phyloP scores from a whole-genome alignment of 2,888 invertebrate genomes.

The Hydrotaea diabolus region DNA sequence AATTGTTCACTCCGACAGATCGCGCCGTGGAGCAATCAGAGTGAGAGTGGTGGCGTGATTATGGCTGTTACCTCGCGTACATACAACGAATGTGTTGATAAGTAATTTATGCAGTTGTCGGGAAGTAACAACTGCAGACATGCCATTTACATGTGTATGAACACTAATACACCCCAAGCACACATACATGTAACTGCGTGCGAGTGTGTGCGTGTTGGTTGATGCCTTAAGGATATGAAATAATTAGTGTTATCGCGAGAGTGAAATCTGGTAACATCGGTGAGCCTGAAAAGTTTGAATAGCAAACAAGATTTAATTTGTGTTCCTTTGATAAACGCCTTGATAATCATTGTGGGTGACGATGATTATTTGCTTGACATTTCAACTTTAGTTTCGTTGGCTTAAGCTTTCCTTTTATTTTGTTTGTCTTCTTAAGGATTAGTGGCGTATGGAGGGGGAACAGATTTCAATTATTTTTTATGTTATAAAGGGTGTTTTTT shows the following conservation, averaged over 20 bases:
- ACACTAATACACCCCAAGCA: neutral
- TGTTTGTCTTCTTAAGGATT: neutral
- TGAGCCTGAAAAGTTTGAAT: neutral
- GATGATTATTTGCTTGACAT: neutral
- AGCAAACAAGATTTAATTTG: neutral
- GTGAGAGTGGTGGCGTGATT: neutral
- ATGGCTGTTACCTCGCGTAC: neutral
- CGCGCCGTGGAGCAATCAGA: neutral
- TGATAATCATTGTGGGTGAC: neutral
- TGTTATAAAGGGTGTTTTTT: neutral
- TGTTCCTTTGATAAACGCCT: neutral
- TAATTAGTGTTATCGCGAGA: neutral
- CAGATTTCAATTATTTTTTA: neutral
- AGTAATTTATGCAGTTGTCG: neutral
- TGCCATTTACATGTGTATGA: neutral
- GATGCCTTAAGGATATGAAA: constrained; percentile 7
- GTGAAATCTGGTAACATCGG: neutral
- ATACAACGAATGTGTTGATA: neutral
- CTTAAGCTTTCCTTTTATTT: neutral
- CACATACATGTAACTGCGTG: neutral
- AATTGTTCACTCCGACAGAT: neutral
- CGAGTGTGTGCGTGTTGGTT: neutral
- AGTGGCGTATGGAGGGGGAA: neutral
- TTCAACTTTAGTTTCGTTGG: neutral
- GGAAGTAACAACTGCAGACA: neutral